A percentile compares a stretch with the other conserved stretches of the same genome.
These are phyloP conservation scores for Virgularia gustaviana DNA, from an alignment of 92 coral and sea anemone species.

Conservation along the genomic window DNA sequence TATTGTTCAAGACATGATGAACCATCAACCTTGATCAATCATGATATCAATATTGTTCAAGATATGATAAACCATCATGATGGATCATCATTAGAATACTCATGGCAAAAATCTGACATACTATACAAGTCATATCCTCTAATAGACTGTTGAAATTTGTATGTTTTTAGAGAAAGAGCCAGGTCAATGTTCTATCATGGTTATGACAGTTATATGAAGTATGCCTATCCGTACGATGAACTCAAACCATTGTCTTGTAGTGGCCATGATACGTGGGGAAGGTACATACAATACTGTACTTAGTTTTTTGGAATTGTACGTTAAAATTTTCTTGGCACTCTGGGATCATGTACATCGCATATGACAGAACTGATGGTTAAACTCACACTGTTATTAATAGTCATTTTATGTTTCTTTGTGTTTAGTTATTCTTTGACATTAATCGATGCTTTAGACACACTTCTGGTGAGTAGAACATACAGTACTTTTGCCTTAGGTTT, in stretches of 20 bases:
- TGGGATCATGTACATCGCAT: too few relatives aligned
- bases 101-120: neutral
- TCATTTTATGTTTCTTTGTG: neutral
- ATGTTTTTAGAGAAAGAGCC: slow-evolving; percentile 61
- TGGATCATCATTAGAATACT: neutral
- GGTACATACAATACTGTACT: slow-evolving; percentile 45
- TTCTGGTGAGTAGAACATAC: slow-evolving; percentile 82
- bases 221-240: slow-evolving; percentile 96
- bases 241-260: slow-evolving; percentile 84
- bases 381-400: too few relatives aligned
- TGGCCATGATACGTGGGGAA: slow-evolving; percentile 99
- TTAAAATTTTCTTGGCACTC: neutral
- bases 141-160: neutral
- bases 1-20: too few relatives aligned
- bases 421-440: slow-evolving; percentile 85
- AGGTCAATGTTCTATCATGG: slow-evolving; percentile 97
- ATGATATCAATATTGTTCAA: too few relatives aligned
- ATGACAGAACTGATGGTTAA: too few relatives aligned
- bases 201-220: slow-evolving; percentile 74
- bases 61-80: too few relatives aligned
- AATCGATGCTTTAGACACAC: slow-evolving; percentile 95
- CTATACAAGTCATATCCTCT: neutral
- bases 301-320: neutral
- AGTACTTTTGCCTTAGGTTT: too few relatives aligned
- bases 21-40: too few relatives aligned